These are phyloP conservation scores for Tauraco hartlaubi DNA, from an alignment of 2,797 vertebrate species.

Conservation along the genomic window DNA sequence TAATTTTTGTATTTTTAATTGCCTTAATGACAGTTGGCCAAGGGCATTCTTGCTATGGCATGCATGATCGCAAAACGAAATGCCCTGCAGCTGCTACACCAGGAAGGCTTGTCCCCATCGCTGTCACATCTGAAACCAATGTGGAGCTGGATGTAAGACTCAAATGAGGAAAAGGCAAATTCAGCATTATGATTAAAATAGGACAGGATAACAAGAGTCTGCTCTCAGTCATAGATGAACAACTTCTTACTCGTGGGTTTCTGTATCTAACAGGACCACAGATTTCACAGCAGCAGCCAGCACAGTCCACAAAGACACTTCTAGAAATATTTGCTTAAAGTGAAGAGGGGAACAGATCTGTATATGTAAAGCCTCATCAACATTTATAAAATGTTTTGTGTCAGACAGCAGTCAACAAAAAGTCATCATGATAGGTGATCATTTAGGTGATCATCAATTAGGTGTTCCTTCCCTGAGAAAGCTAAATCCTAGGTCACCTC, in stretches of 20 bases:
- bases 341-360: not conserved
- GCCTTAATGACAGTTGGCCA: not conserved
- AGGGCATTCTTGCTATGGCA: not conserved
- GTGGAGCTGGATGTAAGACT: not conserved
- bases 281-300: not conserved
- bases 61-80: not conserved
- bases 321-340: not conserved
- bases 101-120: not conserved
- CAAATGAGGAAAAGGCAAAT: not conserved
- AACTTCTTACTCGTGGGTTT: not conserved
- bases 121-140: not conserved
- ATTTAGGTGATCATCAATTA: not conserved
- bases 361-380: not conserved
- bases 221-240: not conserved
- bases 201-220: not conserved
- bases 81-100: not conserved
- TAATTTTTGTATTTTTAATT: not conserved
- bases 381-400: not conserved
- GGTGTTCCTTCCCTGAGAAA: not conserved
- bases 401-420: not conserved
- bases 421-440: not conserved
- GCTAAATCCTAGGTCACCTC: not conserved
- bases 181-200: not conserved
- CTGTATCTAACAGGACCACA: not conserved
- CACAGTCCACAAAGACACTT: not conserved